Evolutionary conservation across 64 coral and sea anemone genomes (phyloP).

Genomic region (Porites australiensis): DNA sequence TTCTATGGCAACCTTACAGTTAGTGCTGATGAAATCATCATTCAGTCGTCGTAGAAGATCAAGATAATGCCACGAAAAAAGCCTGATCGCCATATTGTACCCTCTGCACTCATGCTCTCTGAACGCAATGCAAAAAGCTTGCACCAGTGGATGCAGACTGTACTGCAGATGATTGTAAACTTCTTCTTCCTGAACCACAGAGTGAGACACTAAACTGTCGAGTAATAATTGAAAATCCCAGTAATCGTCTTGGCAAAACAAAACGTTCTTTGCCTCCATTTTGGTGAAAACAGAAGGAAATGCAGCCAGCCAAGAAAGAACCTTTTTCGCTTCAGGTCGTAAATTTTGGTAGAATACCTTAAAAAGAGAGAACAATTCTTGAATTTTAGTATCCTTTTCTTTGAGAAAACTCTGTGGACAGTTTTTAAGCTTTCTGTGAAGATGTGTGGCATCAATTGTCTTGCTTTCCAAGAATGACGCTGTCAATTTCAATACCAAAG

Average conservation of each 20-base stretch:
- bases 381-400: neutral
- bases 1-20: slow-evolving; percentile 24
- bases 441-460: neutral
- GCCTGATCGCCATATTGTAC: slow-evolving; percentile 44
- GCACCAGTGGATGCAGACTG: slow-evolving; percentile 41
- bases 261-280: slow-evolving; percentile 21
- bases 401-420: slow-evolving; percentile 8
- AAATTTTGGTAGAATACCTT: slow-evolving; percentile 12
- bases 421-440: slow-evolving; percentile 25
- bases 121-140: slow-evolving; percentile 16
- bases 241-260: neutral
- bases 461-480: neutral
- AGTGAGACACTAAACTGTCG: neutral
- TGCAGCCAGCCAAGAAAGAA: slow-evolving; percentile 15
- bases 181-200: slow-evolving; percentile 4
- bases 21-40: slow-evolving; percentile 28
- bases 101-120: neutral
- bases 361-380: neutral
- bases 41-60: slow-evolving; percentile 11
- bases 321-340: neutral
- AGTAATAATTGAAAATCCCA: neutral
- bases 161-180: neutral
- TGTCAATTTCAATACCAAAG: slow-evolving; percentile 32
- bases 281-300: slow-evolving; percentile 46
- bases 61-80: slow-evolving; percentile 30